Conservation (phyloP, 2,113 vertebrate species). For the Cavia porcellus region DNA sequence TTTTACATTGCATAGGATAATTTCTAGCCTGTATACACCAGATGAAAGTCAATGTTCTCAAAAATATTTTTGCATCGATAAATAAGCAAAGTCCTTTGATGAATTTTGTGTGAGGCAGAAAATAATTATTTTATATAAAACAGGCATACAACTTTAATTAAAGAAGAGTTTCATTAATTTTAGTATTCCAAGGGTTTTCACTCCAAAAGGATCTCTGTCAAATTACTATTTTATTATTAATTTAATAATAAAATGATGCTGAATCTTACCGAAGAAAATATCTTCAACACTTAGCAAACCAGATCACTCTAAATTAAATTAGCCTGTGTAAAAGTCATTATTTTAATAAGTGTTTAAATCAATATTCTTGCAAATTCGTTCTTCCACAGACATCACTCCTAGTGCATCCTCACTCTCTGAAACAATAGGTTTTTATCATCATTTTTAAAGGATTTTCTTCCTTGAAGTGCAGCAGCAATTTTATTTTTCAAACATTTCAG, state of each 20-base stretch:
- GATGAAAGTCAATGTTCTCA: slow-evolving; percentile 2
- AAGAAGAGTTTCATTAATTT: slow-evolving; percentile 35
- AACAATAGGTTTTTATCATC: background rate
- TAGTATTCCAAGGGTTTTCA: slow-evolving; percentile 6
- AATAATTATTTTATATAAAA: slow-evolving; percentile 42
- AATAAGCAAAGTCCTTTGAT: slow-evolving; percentile 33
- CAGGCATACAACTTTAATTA: slow-evolving; percentile 44
- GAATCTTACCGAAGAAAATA: background rate
- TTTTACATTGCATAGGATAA: background rate
- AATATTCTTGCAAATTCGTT: background rate
- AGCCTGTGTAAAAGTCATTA: background rate
- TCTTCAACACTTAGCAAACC: slow-evolving; percentile 10
- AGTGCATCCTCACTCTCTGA: background rate
- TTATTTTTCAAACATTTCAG: background rate
- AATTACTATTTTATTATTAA: background rate
- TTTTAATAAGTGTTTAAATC: slow-evolving; percentile 17
- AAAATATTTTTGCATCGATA: slow-evolving; percentile 45
- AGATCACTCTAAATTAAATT: slow-evolving; percentile 22
- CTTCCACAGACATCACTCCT: background rate
- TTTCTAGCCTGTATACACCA: slow-evolving; percentile 29
- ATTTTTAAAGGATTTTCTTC: background rate
- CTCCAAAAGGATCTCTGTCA: background rate
- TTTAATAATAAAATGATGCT: background rate
- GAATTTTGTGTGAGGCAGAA: slow-evolving; percentile 34
- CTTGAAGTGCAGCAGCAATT: background rate